Evolutionary conservation across 2,888 invertebrate species (phyloP), one percentile per base, ranked within the genome.

Genomic region (Drosophila subsilvestris): DNA sequence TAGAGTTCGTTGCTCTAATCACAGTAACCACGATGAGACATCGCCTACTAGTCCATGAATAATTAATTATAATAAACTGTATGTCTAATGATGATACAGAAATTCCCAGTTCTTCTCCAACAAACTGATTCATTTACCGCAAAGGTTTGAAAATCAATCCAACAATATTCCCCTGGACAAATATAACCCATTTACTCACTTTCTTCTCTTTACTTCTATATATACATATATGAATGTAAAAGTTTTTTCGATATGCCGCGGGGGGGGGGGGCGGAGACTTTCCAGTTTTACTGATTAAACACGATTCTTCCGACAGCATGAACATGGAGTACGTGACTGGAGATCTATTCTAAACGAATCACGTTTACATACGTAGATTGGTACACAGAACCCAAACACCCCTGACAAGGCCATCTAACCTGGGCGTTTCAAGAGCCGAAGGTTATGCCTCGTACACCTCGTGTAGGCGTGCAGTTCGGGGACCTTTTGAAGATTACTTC

Each of bases 331-430:
- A 80, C 86, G 86, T 79, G 82, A 77, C 56, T 61, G 25, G 50
- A 44, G 69, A 68, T 55, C 56, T 74, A 86, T 84, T 63, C 67
- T 55, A 60, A 45, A 60, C 66, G 69, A 79, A 87, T 87, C 82
- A 87, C 82, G 82, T 82, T 69, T 60, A 51, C 47, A 51, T 27
- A 20, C 32, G 25, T 25, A 47, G 60, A 61, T 60, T 61, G 29
- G 66, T 44, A 50, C 42, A 14, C 43, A 58, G n/a, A 59, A 53
- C 47, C 49, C 43, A 50, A 82, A 82, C 76, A 74, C 77, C 78
- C 57, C 76, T 47, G 58, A 55, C 79, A 63, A 67, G 62, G 50
- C 58, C 70, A 71, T 57, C 63, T 25, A 17, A 55, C 50, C 44
- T 55, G 73, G 65, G 25, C 2, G 45, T 51, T 47, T 53, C 37